Evolutionary conservation across 2,113 vertebrate species (phyloP).

Genomic region (Amphiprion percula): DNA sequence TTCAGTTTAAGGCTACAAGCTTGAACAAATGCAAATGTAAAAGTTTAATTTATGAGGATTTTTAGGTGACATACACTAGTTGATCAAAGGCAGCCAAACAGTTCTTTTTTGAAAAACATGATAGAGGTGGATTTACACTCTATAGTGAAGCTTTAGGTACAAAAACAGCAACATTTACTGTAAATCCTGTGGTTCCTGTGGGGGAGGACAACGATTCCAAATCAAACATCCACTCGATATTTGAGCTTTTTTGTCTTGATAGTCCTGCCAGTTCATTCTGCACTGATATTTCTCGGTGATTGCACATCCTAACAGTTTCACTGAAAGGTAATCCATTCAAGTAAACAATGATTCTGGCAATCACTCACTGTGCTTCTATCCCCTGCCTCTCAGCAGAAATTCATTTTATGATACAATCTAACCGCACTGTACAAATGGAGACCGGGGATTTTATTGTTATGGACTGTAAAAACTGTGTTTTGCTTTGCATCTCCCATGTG

Average conservation of each 20-base stretch:
- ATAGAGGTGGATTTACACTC: not conserved
- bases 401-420: constrained; percentile 64
- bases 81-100: not conserved
- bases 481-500: constrained; percentile 25
- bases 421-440: constrained; percentile 36
- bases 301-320: constrained; percentile 42
- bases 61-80: not conserved
- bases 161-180: constrained; percentile 12
- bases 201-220: constrained; percentile 16
- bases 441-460: constrained; percentile 22
- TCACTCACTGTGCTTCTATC: constrained; percentile 28
- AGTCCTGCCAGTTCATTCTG: constrained; percentile 46
- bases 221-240: constrained; percentile 49
- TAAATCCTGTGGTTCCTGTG: not conserved
- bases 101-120: not conserved
- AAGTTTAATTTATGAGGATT: not conserved
- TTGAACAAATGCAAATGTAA: not conserved
- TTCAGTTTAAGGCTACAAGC: not conserved
- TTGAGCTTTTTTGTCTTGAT: constrained; percentile 48
- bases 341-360: constrained; percentile 67
- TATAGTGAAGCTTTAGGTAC: not conserved
- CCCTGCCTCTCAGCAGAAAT: constrained; percentile 50
- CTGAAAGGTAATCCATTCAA: constrained; percentile 63
- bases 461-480: constrained; percentile 36
- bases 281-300: constrained; percentile 53